phyloP scores from a whole-genome alignment of 2,888 invertebrate genomes.

The Willowsia nigromaculata region DNA sequence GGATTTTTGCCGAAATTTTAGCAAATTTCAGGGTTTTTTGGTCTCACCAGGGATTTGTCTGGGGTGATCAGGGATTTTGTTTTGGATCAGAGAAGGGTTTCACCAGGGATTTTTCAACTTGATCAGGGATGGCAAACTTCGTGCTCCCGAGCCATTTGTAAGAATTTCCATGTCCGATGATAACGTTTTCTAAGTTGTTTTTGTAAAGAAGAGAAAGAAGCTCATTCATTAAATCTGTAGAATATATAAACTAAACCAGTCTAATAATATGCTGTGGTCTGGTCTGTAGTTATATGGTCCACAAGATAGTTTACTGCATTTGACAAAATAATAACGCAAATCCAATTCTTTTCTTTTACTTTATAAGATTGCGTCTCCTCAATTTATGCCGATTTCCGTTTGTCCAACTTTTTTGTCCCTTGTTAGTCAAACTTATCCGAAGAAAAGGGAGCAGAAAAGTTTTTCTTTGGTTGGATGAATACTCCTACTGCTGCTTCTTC shows the following conservation, averaged over 20 bases:
- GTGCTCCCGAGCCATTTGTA: no score
- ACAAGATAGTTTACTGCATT: slow-evolving; percentile 1
- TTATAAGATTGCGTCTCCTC: slow-evolving; percentile 42
- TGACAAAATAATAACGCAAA: slow-evolving; percentile 54
- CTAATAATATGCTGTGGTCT: background rate
- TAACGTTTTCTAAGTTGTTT: background rate
- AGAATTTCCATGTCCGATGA: background rate
- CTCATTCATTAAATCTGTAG: slow-evolving; percentile 31
- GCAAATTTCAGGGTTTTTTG: no score
- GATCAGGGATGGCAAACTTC: no score
- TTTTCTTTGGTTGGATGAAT: slow-evolving; percentile 23
- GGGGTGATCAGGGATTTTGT: no score
- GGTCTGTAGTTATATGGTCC: background rate
- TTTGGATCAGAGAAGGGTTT: no score
- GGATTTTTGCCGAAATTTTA: no score
- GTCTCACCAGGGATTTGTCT: no score
- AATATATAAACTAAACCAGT: background rate
- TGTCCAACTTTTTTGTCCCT: slow-evolving; percentile 61
- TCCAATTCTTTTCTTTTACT: slow-evolving; percentile 43
- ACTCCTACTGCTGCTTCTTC: background rate
- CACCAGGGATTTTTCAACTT: no score
- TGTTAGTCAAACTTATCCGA: slow-evolving; percentile 55
- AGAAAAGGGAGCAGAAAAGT: background rate
- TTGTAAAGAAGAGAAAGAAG: background rate
- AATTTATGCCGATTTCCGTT: slow-evolving; percentile 69